Percentiles rank a stretch among this genome's conserved stretches.
These are phyloP conservation scores for Leguminivora glycinivorella DNA, from an alignment of 1,140 invertebrate species.

Conservation along the genomic window DNA sequence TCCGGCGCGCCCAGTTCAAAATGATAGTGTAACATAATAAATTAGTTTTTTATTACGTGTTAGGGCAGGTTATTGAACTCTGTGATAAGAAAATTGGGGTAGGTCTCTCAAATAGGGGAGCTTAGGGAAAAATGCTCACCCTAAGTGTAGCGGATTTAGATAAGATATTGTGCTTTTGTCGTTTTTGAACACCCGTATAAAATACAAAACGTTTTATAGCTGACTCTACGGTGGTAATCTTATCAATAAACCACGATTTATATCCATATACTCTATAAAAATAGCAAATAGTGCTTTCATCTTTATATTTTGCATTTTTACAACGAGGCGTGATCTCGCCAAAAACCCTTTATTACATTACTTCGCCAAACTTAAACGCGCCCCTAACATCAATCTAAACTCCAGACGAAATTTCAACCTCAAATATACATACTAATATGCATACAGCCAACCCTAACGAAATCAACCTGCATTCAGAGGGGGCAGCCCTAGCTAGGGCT, in stretches of 20 bases:
- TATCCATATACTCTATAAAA: no score
- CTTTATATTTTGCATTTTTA: no score
- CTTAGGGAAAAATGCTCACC: background rate
- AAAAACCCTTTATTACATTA: slow-evolving; percentile 2
- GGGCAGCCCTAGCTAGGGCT: slow-evolving; percentile 26
- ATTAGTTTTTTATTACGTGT: slow-evolving; percentile 27
- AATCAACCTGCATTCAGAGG: slow-evolving; percentile 24
- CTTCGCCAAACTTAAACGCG: background rate
- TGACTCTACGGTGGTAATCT: background rate
- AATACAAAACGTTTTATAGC: background rate
- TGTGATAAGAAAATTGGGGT: slow-evolving; percentile 19
- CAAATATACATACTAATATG: slow-evolving; percentile 15
- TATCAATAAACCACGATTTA: background rate
- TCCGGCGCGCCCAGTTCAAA: slow-evolving; percentile 17
- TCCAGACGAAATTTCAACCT: slow-evolving; percentile 7
- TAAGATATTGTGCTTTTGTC: background rate
- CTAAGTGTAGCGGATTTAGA: slow-evolving; percentile 8
- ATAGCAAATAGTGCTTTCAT: no score
- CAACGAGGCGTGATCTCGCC: background rate
- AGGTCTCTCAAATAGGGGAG: background rate
- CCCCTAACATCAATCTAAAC: slow-evolving; percentile 3
- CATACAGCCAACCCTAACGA: slow-evolving; percentile 10
- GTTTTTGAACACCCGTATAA: background rate
- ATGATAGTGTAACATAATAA: slow-evolving; percentile 15
- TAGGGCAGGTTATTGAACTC: slow-evolving; percentile 22